Evolutionary conservation across 2,113 vertebrate species (phyloP).

Genomic region (Carassius carassius): DNA sequence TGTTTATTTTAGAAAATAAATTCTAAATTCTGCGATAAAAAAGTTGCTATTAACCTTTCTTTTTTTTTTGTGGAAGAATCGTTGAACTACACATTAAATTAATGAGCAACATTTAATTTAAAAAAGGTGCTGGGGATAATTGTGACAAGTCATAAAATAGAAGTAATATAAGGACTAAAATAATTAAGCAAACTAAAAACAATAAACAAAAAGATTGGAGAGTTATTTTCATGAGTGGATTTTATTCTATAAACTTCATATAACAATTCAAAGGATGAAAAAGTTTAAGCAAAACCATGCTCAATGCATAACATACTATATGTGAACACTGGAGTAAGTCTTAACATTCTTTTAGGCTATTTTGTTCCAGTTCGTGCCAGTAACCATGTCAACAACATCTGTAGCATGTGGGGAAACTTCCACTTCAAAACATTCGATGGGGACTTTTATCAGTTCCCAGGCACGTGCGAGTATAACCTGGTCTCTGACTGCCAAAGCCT

Average conservation of each 20-base stretch:
- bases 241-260: not conserved
- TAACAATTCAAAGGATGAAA: not conserved
- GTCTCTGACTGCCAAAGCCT: constrained; percentile 82
- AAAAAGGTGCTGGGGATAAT: not conserved
- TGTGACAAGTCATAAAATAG: not conserved
- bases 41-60: no score
- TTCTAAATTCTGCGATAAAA: no score
- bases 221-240: no score
- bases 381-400: constrained; percentile 86
- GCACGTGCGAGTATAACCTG: constrained; percentile 89
- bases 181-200: no score
- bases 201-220: no score
- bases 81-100: not conserved
- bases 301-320: not conserved
- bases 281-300: not conserved
- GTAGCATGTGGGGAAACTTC: constrained; percentile 92
- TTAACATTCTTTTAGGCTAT: not conserved
- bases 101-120: not conserved
- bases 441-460: constrained; percentile 83
- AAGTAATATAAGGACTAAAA: not conserved
- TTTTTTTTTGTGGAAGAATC: no score
- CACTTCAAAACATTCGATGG: constrained; percentile 96
- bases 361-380: constrained; percentile 66
- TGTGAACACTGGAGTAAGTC: not conserved
- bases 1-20: no score